phyloP scores from a whole-genome alignment of 2,113 vertebrate species.

The Pogona vitticeps region DNA sequence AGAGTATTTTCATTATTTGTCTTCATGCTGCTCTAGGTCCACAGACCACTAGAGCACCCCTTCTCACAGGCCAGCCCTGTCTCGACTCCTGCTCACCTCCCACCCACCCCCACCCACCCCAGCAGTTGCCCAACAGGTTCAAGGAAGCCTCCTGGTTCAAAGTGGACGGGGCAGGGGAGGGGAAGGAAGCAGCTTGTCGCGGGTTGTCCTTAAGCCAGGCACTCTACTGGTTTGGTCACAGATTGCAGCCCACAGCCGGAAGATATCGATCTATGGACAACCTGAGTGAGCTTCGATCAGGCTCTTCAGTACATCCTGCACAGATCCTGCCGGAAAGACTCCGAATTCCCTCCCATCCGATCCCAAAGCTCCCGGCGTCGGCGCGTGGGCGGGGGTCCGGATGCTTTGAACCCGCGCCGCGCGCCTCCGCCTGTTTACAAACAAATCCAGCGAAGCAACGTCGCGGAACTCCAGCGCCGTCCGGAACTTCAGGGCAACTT shows the following conservation, averaged over 20 bases:
- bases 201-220: background rate
- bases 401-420: background rate
- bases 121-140: background rate
- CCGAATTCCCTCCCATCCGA: too few species aligned
- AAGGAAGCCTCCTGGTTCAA: background rate
- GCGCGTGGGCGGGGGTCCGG: background rate
- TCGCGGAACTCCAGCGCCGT: too few species aligned
- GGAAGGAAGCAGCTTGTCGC: too few species aligned
- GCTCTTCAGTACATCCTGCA: background rate
- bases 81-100: too few species aligned
- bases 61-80: background rate
- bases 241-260: background rate
- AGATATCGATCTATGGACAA: background rate
- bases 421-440: too few species aligned
- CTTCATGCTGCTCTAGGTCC: too few species aligned
- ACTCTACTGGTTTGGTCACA: background rate
- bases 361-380: too few species aligned
- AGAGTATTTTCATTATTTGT: background rate
- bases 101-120: background rate
- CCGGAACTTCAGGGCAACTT: background rate
- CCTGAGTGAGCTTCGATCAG: background rate
- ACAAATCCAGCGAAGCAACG: too few species aligned
- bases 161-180: too few species aligned
- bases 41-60: background rate
- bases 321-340: background rate